Conservation (phyloP, 2,113 vertebrate genomes). For the Naja naja region DNA sequence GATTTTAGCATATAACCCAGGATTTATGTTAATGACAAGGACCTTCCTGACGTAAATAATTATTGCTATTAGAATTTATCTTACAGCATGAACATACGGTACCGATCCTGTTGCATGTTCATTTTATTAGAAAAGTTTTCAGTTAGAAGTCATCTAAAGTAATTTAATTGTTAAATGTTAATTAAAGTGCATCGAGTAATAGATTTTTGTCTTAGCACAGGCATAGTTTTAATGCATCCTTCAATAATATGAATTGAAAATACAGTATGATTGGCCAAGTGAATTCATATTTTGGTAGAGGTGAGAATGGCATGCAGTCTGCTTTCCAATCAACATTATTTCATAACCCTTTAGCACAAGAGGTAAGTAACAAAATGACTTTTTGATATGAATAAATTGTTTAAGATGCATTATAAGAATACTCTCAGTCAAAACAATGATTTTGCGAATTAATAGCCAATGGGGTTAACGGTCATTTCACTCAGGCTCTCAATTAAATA, state of each 20-base stretch:
- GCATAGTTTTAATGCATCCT: constrained; percentile 1
- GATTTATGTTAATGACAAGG: constrained; percentile 15
- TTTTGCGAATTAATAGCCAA: constrained; percentile 62
- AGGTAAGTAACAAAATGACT: constrained; percentile 27
- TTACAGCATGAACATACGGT: constrained; percentile 18
- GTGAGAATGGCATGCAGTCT: not conserved
- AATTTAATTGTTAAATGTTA: constrained; percentile 25
- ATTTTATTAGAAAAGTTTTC: constrained; percentile 15
- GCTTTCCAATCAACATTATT: not conserved
- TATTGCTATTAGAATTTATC: constrained; percentile 8
- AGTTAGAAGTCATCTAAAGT: constrained; percentile 20
- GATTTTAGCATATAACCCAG: constrained; percentile 16
- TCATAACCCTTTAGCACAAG: not conserved
- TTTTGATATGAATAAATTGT: not conserved
- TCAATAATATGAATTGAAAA: constrained; percentile 7
- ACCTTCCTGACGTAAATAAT: not conserved
- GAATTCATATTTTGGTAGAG: constrained; percentile 1
- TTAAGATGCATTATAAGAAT: constrained; percentile 38
- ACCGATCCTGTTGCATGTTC: not conserved
- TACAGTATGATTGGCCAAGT: not conserved
- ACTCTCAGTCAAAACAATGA: constrained; percentile 56
- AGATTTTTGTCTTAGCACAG: constrained; percentile 1
- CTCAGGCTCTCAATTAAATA: constrained; percentile 72
- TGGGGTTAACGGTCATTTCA: constrained; percentile 70
- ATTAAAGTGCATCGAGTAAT: constrained; percentile 15